A percentile compares a stretch with the other conserved stretches of the same genome.
These are phyloP conservation scores for Catharus ustulatus DNA, from an alignment of 2,797 vertebrate genomes.

Conservation along the genomic window DNA sequence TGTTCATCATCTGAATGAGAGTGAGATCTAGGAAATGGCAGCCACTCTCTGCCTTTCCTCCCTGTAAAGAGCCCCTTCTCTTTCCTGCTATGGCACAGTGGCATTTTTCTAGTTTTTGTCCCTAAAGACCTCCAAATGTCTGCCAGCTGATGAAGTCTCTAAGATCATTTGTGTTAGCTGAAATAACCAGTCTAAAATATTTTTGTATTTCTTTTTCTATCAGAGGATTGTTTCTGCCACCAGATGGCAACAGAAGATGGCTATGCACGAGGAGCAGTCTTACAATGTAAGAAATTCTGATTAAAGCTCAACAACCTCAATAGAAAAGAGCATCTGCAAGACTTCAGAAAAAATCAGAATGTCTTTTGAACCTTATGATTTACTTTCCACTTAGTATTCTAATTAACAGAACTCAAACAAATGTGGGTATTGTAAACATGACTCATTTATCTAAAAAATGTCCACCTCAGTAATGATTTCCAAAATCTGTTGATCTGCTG, in stretches of 20 bases:
- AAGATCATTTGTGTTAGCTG: neutral
- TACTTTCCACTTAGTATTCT: neutral
- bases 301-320: neutral
- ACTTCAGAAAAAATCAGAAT: neutral
- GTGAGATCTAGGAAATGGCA: neutral
- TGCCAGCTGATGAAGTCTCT: neutral
- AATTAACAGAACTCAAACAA: neutral
- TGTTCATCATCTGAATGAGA: neutral
- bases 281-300: neutral
- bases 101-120: neutral
- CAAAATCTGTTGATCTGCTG: neutral
- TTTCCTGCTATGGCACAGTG: neutral
- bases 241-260: slow-evolving; percentile 59
- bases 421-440: neutral
- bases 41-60: neutral
- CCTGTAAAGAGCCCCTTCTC: neutral
- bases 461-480: neutral
- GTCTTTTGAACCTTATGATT: neutral
- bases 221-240: neutral
- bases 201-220: neutral
- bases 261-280: neutral
- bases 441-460: neutral
- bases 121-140: neutral
- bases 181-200: neutral
- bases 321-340: neutral